Conservation (phyloP, 2,888 invertebrate genomes). For the Ormyrus rosae region DNA sequence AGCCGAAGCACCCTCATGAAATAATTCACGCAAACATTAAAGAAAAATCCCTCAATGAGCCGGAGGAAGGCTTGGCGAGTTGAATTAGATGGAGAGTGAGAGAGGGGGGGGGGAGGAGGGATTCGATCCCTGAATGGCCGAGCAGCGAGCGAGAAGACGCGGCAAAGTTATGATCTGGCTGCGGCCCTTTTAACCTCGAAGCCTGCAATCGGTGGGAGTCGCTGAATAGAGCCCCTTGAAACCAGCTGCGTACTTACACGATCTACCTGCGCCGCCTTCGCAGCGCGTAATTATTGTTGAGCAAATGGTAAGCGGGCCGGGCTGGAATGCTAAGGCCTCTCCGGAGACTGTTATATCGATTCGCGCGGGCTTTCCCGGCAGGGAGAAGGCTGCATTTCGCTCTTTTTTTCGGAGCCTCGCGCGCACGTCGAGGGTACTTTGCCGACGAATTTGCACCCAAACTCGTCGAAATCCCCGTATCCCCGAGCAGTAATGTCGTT, state of each 20-base stretch:
- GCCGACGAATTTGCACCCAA: too few relatives aligned
- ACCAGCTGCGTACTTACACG: background rate
- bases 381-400: background rate
- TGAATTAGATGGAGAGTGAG: background rate
- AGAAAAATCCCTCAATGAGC: background rate
- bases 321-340: background rate
- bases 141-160: conserved; percentile 2
- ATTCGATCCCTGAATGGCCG: conserved; percentile 35
- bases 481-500: background rate
- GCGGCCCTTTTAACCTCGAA: conserved; percentile 21
- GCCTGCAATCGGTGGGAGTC: too few relatives aligned
- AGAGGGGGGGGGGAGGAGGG: background rate
- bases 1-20: too few relatives aligned
- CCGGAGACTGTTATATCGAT: too few relatives aligned
- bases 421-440: too few relatives aligned
- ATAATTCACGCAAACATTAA: too few relatives aligned
- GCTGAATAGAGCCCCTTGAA: conserved; percentile 37
- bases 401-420: background rate
- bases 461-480: background rate
- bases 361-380: background rate
- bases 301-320: background rate
- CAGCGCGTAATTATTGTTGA: conserved; percentile 33
- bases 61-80: background rate
- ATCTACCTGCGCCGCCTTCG: background rate
- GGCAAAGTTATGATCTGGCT: conserved; percentile 25